These are phyloP conservation scores for Sinosuthora webbiana DNA, from an alignment of 2,113 vertebrate species.

Conservation along the genomic window DNA sequence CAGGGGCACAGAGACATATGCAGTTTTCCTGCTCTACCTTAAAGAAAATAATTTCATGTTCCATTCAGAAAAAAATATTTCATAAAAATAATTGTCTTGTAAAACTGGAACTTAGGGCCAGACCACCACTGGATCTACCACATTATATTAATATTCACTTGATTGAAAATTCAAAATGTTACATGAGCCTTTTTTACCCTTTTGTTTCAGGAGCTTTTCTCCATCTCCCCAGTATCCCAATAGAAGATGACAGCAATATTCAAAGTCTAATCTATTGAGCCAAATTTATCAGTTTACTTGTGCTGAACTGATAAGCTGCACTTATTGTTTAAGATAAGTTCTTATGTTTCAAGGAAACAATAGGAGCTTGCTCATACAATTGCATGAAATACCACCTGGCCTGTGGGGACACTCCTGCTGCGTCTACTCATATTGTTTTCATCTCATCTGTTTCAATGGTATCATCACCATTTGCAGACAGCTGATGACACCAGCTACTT, in stretches of 20 bases:
- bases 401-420: neutral
- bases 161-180: neutral
- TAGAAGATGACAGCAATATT: neutral
- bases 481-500: neutral
- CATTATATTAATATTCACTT: neutral
- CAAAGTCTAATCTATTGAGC: neutral
- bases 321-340: neutral
- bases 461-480: neutral
- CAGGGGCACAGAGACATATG: accelerated
- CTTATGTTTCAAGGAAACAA: neutral
- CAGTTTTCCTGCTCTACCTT: neutral
- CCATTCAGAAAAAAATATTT: neutral
- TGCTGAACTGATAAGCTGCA: neutral
- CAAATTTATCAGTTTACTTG: neutral
- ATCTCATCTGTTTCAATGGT: neutral
- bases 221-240: neutral
- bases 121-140: neutral
- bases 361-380: neutral
- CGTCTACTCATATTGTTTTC: neutral
- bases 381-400: neutral
- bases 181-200: accelerated
- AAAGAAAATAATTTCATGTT: neutral
- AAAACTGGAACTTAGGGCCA: neutral
- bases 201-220: neutral
- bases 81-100: neutral